Evolutionary conservation across 2,113 vertebrate genomes (phyloP).

Genomic region (Tyrannus savana): DNA sequence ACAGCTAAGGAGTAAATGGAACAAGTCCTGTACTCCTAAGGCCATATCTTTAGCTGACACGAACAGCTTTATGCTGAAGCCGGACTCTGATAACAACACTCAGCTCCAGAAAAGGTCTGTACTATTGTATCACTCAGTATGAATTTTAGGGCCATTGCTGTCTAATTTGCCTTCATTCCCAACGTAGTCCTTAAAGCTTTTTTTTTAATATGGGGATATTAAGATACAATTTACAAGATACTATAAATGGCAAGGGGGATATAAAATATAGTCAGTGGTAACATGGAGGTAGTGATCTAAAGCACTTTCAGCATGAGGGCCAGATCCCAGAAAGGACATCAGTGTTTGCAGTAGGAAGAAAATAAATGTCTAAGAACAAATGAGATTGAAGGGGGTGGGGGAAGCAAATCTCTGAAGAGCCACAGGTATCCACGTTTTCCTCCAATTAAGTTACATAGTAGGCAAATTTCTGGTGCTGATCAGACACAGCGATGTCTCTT

Average conservation of each 20-base stretch:
- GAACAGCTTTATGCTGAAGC: background rate
- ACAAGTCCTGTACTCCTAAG: background rate
- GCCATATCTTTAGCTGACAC: background rate
- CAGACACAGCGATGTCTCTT: background rate
- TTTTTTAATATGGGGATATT: background rate
- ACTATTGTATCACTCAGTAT: background rate
- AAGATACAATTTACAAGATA: background rate
- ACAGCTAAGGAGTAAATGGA: background rate
- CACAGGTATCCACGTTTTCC: background rate
- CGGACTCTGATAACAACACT: background rate
- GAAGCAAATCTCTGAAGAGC: background rate
- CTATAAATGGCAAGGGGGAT: too few species aligned
- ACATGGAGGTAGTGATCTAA: background rate
- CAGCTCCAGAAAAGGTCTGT: background rate
- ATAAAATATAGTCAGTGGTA: background rate
- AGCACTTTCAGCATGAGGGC: background rate
- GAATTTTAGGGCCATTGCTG: background rate
- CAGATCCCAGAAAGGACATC: background rate
- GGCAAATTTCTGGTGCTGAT: background rate
- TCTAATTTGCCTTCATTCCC: background rate
- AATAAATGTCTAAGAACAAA: background rate
- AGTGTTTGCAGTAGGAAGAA: background rate
- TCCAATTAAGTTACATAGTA: background rate
- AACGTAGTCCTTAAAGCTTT: background rate
- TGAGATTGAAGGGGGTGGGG: background rate